phyloP scores from a whole-genome alignment of 2,888 invertebrate species.

The Hyppa rectilinea region DNA sequence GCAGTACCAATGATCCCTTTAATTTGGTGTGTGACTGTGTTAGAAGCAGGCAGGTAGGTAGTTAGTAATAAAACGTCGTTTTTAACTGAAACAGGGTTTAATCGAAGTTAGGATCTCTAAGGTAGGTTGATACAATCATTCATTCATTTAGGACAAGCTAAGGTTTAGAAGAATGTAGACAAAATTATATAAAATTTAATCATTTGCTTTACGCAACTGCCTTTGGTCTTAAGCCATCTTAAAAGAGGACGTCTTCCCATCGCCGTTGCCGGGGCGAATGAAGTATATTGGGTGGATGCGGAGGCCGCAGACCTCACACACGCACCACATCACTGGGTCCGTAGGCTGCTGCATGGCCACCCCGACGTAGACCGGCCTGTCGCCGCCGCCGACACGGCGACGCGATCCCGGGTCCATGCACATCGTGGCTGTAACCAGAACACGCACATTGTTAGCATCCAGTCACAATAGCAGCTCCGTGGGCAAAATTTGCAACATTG shows the following conservation, averaged over 20 bases:
- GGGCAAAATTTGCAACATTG: neutral
- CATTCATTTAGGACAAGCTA: slow-evolving; percentile 44
- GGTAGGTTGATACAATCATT: slow-evolving; percentile 50
- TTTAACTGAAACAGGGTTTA: slow-evolving; percentile 37
- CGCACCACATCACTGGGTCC: slow-evolving; percentile 31
- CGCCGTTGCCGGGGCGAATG: neutral
- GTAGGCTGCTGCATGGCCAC: slow-evolving; percentile 12
- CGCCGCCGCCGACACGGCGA: neutral
- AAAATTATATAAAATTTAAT: slow-evolving; percentile 25
- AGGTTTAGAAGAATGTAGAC: slow-evolving; percentile 30
- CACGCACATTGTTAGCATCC: slow-evolving; percentile 11
- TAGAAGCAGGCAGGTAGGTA: neutral
- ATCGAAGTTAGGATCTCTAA: slow-evolving; percentile 42
- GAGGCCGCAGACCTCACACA: slow-evolving; percentile 43
- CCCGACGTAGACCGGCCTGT: neutral
- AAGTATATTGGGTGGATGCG: slow-evolving; percentile 15
- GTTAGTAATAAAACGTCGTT: slow-evolving; percentile 15
- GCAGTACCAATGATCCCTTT: neutral
- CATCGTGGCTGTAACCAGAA: slow-evolving; percentile 25
- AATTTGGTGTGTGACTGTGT: neutral
- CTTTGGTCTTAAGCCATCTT: neutral
- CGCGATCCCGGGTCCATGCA: neutral
- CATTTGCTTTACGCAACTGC: neutral
- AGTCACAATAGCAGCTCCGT: slow-evolving; percentile 1
- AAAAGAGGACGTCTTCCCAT: neutral